Conservation (phyloP, 2,888 invertebrate species). For the Lottia scabra region DNA sequence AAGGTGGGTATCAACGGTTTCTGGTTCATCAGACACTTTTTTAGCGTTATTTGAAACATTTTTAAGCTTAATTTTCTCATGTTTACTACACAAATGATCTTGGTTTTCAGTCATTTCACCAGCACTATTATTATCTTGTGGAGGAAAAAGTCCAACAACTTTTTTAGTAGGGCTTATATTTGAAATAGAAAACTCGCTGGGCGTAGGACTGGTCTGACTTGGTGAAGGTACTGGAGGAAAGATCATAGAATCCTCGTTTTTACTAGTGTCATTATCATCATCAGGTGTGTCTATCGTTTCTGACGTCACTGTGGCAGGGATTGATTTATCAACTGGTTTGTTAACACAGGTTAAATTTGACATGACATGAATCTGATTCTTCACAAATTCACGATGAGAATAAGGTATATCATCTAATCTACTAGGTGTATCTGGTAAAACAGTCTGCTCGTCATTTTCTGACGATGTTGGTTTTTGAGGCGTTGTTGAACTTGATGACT, state of each 20-base stretch:
- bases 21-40: neutral
- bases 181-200: too few relatives aligned
- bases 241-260: too few relatives aligned
- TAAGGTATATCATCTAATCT: too few relatives aligned
- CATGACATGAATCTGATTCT: neutral
- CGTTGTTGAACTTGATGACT: too few relatives aligned
- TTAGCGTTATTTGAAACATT: neutral
- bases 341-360: neutral
- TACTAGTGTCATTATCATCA: too few relatives aligned
- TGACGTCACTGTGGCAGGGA: neutral
- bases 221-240: too few relatives aligned
- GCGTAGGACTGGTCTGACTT: too few relatives aligned
- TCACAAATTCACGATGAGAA: neutral
- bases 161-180: neutral
- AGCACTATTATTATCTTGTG: neutral
- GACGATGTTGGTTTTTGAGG: too few relatives aligned
- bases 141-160: neutral
- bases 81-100: neutral
- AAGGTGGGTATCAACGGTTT: too few relatives aligned
- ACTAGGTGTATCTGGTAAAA: too few relatives aligned
- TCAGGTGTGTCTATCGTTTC: too few relatives aligned
- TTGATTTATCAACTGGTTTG: neutral
- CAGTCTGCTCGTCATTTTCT: too few relatives aligned
- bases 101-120: neutral
- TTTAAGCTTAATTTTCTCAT: neutral